Conservation (phyloP, 2,113 vertebrate genomes). For the Sorex fumeus region DNA sequence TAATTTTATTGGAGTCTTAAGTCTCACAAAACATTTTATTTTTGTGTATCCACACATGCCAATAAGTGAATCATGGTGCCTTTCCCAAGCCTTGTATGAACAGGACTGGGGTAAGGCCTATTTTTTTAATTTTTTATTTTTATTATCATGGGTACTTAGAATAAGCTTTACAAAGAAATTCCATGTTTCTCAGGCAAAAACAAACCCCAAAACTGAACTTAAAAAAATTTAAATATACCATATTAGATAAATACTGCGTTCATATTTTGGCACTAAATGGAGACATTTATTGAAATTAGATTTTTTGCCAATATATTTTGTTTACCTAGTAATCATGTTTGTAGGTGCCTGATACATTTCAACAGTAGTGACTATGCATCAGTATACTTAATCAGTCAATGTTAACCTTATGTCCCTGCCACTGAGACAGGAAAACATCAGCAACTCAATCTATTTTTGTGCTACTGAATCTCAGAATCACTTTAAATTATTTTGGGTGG, state of each 20-base stretch:
- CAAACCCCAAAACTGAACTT: neutral
- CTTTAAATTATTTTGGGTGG: neutral
- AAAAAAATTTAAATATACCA: slow-evolving; percentile 59
- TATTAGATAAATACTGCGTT: slow-evolving; percentile 50
- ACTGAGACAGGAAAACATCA: neutral
- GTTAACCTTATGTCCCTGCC: neutral
- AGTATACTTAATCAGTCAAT: neutral
- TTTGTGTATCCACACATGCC: slow-evolving; percentile 92
- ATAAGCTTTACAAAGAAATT: slow-evolving; percentile 87
- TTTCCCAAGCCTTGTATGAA: slow-evolving; percentile 94
- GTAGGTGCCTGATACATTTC: neutral
- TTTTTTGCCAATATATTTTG: neutral
- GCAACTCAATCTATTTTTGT: neutral
- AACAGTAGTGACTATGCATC: neutral
- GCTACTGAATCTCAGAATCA: neutral
- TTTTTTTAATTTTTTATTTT: slow-evolving; percentile 65
- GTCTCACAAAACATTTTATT: slow-evolving; percentile 91
- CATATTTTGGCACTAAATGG: slow-evolving; percentile 57
- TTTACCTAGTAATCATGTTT: neutral
- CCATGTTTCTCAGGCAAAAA: slow-evolving; percentile 91
- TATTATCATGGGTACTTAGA: slow-evolving; percentile 83
- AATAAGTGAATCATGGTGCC: slow-evolving; percentile 92
- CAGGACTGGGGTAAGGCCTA: slow-evolving; percentile 92
- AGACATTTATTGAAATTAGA: slow-evolving; percentile 21
- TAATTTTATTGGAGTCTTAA: slow-evolving; percentile 83